These are phyloP conservation scores for Lagria hirta DNA, from an alignment of 2,888 invertebrate species.

Conservation along the genomic window DNA sequence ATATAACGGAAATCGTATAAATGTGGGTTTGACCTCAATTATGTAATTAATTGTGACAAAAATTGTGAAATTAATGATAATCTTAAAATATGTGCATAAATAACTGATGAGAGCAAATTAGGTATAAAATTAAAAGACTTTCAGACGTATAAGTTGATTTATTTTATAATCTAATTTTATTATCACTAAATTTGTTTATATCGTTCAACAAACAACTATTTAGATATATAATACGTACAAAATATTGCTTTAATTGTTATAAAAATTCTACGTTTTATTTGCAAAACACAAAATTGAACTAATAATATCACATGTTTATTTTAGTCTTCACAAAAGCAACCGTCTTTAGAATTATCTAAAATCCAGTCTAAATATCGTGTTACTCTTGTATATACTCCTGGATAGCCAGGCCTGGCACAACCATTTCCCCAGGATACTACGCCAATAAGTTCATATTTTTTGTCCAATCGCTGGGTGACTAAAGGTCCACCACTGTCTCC, in stretches of 20 bases:
- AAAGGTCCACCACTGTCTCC: conserved; percentile 48
- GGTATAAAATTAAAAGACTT: too few relatives aligned
- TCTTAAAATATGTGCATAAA: too few relatives aligned
- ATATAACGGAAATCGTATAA: conserved; percentile 13
- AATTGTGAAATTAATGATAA: conserved; percentile 9
- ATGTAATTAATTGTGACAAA: conserved; percentile 5
- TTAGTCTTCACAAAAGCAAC: conserved; percentile 76
- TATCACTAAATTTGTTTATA: too few relatives aligned
- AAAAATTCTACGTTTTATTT: conserved; percentile 8
- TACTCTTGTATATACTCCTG: conserved; percentile 82
- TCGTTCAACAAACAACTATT: not conserved
- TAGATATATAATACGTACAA: not conserved
- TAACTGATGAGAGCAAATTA: too few relatives aligned
- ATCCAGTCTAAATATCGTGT: conserved; percentile 85
- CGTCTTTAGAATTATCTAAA: conserved; percentile 72
- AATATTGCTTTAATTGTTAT: not conserved
- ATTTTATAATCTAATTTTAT: too few relatives aligned
- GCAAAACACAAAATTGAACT: conserved; percentile 23
- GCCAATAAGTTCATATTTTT: conserved; percentile 79
- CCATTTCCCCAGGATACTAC: conserved; percentile 91
- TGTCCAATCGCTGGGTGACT: conserved; percentile 64
- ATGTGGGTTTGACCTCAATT: conserved; percentile 21
- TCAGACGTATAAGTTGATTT: too few relatives aligned
- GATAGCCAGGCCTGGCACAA: conserved; percentile 81
- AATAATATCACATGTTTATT: not conserved